Evolutionary conservation across 2,797 vertebrate genomes (phyloP), one percentile per base, ranked within the genome.

Genomic region (Hapalemur alaotrensis): DNA sequence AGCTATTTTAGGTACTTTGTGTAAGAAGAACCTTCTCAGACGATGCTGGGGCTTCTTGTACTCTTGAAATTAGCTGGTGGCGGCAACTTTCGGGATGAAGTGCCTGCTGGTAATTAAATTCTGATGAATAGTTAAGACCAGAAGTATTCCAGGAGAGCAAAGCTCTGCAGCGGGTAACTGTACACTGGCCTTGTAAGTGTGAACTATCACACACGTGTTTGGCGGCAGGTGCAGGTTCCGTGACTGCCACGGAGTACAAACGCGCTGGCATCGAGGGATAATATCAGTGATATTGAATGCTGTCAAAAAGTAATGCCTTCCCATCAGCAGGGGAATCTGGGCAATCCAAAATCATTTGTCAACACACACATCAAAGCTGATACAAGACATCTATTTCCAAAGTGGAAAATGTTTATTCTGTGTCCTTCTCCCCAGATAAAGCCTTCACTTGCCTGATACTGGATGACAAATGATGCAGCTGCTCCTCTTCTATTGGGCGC

Each of bases 301-400:
- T 93, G 28, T 82, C 25, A 50, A 14, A 4, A 70, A 13, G 75
- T 35, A 79, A 43, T 67, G 69, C 84, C 38, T 14, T 80, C 10
- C 23, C 5, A 70, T 89, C 85, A 54, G 59, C 12, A 82, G 76
- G 93, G 38, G 88, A 28, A 95, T 76, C 14, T 46, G 84, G 11
- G 61, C 69, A 94, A 97, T 89, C 38, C 8, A 82, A 92, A 93
- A 38, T 75, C 28, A 25, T 91, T 82, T 97, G 76, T 83, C 50
- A 38, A 76, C 30, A 38, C 0, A 0, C 17, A 6, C 28, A 43
- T 73, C 87, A 54, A 97, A 94, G 59, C 43, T 23, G 83, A 91
- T 46, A 23, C 0, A 11, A 92, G 63, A 80, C 89, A 70, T 93
- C 96, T 75, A 90, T 97, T 98, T 96, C 94, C 85, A 94, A 96